Evolutionary conservation across 2,888 invertebrate species (phyloP).

Genomic region (Eristalinus sepulchralis): DNA sequence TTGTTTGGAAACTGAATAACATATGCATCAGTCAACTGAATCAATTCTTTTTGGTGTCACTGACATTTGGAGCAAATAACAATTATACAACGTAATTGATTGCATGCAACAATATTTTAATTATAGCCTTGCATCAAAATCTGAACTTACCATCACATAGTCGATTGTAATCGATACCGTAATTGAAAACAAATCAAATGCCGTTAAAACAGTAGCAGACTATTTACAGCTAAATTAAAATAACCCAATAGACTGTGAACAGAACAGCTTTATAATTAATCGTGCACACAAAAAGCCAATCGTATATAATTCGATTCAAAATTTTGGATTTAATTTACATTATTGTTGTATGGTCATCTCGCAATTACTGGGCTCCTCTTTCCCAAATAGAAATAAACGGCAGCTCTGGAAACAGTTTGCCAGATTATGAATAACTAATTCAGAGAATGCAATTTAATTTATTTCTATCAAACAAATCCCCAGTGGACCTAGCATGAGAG

Average conservation of each 20-base stretch:
- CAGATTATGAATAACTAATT: slow-evolving; percentile 43
- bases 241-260: background rate
- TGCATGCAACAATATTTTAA: too few species aligned
- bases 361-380: background rate
- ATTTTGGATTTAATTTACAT: slow-evolving; percentile 42
- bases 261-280: slow-evolving; percentile 48
- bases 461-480: slow-evolving; percentile 34
- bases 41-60: too few species aligned
- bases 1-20: too few species aligned
- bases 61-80: too few species aligned
- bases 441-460: slow-evolving; percentile 45
- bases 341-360: slow-evolving; percentile 34
- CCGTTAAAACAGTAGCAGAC: background rate
- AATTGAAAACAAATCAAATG: background rate
- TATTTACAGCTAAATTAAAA: slow-evolving; percentile 34
- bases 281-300: slow-evolving; percentile 36
- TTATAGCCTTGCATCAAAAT: too few species aligned
- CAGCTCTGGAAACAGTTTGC: background rate
- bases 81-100: too few species aligned
- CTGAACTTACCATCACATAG: too few species aligned
- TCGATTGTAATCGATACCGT: background rate
- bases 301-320: slow-evolving; percentile 39
- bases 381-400: background rate
- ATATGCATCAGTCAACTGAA: too few species aligned
- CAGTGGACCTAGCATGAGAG: background rate